These are phyloP conservation scores for Dryas iulia DNA, from an alignment of 1,140 invertebrate species.

Conservation along the genomic window DNA sequence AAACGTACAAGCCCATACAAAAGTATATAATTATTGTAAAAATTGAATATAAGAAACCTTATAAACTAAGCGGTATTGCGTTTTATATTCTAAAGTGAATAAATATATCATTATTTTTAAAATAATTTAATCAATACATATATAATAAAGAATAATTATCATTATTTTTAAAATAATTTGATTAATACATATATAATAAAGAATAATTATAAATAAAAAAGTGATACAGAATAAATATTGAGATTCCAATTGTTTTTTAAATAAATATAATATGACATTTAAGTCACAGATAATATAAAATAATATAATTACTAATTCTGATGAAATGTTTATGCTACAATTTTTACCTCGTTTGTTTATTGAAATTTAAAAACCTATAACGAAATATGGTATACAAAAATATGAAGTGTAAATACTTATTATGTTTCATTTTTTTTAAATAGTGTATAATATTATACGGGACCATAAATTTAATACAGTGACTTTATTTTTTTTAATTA, in stretches of 20 bases:
- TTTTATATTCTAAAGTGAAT: not conserved
- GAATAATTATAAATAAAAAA: not conserved
- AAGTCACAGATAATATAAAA: not conserved
- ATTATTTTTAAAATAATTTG: no score
- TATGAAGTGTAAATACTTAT: slow-evolving; percentile 18
- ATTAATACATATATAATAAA: not conserved
- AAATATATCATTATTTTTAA: no score
- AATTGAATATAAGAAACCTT: slow-evolving; percentile 15
- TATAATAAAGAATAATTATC: not conserved
- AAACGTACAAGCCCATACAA: slow-evolving; percentile 19
- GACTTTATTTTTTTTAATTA: not conserved
- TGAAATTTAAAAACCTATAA: not conserved
- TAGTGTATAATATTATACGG: not conserved
- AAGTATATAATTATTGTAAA: slow-evolving; percentile 23
- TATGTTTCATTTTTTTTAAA: not conserved
- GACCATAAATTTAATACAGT: not conserved
- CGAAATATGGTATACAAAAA: slow-evolving; percentile 14
- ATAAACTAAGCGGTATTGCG: not conserved
- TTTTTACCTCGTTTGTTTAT: not conserved
- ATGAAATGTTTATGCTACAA: not conserved
- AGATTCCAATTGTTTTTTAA: not conserved
- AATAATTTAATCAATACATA: no score
- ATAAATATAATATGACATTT: not conserved
- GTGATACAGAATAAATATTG: no score
- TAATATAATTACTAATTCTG: not conserved